phyloP scores from a whole-genome alignment of 2,888 invertebrate species.

The Drosophila algonquin region DNA sequence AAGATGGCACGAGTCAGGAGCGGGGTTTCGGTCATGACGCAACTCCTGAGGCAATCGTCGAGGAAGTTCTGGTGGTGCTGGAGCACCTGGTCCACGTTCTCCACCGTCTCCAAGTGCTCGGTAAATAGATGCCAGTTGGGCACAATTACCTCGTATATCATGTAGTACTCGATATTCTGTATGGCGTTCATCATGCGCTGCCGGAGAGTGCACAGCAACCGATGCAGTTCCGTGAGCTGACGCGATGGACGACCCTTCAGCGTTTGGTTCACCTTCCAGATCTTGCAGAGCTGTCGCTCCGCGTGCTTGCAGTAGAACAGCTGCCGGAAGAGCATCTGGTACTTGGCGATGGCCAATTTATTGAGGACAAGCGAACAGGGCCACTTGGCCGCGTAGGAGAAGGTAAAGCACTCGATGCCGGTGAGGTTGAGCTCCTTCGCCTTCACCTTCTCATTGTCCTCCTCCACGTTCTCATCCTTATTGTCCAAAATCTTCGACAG shows the following conservation, averaged over 20 bases:
- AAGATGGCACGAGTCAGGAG: slow-evolving; percentile 92
- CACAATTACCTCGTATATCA: slow-evolving; percentile 99
- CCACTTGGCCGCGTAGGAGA: slow-evolving; percentile 97
- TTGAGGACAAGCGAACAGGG: slow-evolving; percentile 97
- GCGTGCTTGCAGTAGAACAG: slow-evolving; percentile 98
- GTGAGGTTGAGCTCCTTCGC: slow-evolving; percentile 83
- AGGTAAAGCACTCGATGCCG: slow-evolving; percentile 96
- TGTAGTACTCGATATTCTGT: slow-evolving; percentile 98
- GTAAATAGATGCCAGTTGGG: slow-evolving; percentile 97
- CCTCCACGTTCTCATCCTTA: slow-evolving; percentile 84
- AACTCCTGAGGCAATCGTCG: slow-evolving; percentile 95
- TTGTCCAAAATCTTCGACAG: slow-evolving; percentile 94
- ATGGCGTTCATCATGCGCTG: slow-evolving; percentile 98
- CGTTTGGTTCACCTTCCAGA: slow-evolving; percentile 96
- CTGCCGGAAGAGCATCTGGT: slow-evolving; percentile 98
- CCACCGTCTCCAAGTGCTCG: slow-evolving; percentile 92
- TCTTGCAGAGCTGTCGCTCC: slow-evolving; percentile 91
- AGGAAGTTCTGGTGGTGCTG: slow-evolving; percentile 94
- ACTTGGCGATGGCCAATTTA: slow-evolving; percentile 94
- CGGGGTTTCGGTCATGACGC: slow-evolving; percentile 95
- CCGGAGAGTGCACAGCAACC: slow-evolving; percentile 94
- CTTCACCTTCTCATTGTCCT: too few relatives aligned
- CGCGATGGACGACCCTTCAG: slow-evolving; percentile 90
- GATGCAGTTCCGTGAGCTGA: slow-evolving; percentile 89
- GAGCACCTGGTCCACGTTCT: slow-evolving; percentile 94